Conservation (phyloP, 2,888 invertebrate species). For the Noctuana brunneofusca region DNA sequence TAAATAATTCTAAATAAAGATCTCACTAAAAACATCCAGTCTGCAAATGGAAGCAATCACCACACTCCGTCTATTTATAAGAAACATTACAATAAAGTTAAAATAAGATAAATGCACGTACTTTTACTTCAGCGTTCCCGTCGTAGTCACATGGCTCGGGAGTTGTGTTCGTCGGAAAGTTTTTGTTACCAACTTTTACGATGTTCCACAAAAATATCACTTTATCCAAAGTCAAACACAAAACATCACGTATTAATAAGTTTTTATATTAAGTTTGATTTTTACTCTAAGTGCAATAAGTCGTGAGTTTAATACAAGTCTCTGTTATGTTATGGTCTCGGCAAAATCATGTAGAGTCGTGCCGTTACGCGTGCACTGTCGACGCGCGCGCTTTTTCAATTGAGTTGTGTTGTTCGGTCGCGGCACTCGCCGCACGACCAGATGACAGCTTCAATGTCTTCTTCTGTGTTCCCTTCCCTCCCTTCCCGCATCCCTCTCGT, state of each 20-base stretch:
- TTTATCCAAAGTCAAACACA: constrained; percentile 28
- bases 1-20: constrained; percentile 44
- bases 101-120: constrained; percentile 67
- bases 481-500: constrained; percentile 49
- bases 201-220: constrained; percentile 33
- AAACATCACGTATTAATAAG: constrained; percentile 23
- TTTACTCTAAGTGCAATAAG: constrained; percentile 2
- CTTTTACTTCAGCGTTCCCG: constrained; percentile 63
- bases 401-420: constrained; percentile 47
- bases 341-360: constrained; percentile 34
- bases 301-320: constrained; percentile 8
- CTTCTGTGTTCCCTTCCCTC: constrained; percentile 43
- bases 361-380: constrained; percentile 44
- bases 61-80: constrained; percentile 51
- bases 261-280: constrained; percentile 8
- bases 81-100: constrained; percentile 60
- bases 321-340: constrained; percentile 48
- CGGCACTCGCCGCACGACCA: constrained; percentile 51
- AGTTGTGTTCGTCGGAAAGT: constrained; percentile 63
- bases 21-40: background rate
- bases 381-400: constrained; percentile 65
- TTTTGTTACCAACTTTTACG: constrained; percentile 44
- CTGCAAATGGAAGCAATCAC: constrained; percentile 45
- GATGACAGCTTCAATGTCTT: constrained; percentile 67
- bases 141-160: constrained; percentile 74